Evolutionary conservation across 2,797 vertebrate species (phyloP).

Genomic region (Anguilla megastoma): DNA sequence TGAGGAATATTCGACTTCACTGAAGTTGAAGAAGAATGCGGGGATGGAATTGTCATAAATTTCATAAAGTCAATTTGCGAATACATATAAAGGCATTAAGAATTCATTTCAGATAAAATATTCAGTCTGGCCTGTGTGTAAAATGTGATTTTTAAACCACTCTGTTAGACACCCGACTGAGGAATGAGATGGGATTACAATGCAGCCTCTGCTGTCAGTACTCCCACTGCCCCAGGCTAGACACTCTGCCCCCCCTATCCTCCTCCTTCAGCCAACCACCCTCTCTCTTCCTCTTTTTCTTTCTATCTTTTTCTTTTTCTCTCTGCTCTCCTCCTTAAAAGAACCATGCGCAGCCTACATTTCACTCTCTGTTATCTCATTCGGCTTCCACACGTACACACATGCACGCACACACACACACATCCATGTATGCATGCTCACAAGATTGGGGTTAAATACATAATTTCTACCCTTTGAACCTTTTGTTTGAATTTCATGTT

Average conservation of each 20-base stretch:
- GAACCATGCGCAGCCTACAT: neutral
- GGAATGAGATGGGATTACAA: neutral
- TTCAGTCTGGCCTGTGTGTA: neutral
- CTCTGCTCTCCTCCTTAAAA: constrained; percentile 22
- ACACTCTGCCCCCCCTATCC: neutral
- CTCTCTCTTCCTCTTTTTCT: neutral
- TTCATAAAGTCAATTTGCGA: neutral
- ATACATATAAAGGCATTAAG: neutral
- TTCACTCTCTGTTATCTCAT: neutral
- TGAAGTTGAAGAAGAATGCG: neutral
- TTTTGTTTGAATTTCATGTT: too few species aligned
- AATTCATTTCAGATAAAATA: neutral
- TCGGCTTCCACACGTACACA: constrained; percentile 22
- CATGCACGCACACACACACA: neutral
- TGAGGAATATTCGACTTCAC: neutral
- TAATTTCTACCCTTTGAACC: neutral
- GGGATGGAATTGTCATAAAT: neutral
- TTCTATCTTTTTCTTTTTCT: neutral
- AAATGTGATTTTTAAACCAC: neutral
- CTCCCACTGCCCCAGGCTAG: neutral
- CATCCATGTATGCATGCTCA: neutral
- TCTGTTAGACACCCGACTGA: neutral
- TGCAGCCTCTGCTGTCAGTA: neutral
- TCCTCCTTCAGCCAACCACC: neutral
- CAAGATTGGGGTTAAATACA: neutral